These are phyloP conservation scores for Reinhardtius hippoglossoides DNA, from an alignment of 2,113 vertebrate species.

Conservation along the genomic window DNA sequence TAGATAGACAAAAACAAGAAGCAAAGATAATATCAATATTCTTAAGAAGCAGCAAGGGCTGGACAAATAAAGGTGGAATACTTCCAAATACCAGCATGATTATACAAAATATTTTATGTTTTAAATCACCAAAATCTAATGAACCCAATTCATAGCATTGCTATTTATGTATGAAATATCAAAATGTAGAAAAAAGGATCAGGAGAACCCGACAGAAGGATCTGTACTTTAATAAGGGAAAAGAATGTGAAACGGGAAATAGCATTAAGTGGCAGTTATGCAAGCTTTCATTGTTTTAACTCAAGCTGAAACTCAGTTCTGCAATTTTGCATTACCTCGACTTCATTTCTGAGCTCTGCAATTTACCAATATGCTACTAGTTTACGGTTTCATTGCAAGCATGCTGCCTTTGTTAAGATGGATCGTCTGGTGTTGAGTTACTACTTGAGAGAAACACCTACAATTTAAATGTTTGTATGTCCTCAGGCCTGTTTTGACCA, in stretches of 20 bases:
- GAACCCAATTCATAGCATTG: not conserved
- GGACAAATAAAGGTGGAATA: not conserved
- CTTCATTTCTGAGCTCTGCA: too few species aligned
- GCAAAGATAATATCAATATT: conserved; percentile 5
- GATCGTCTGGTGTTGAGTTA: too few species aligned
- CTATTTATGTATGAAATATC: not conserved
- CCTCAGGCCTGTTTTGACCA: conserved; percentile 93
- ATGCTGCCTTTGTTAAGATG: too few species aligned
- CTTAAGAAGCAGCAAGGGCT: not conserved
- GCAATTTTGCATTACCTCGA: not conserved
- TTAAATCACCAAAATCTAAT: not conserved
- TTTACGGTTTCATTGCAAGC: too few species aligned
- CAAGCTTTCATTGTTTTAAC: not conserved
- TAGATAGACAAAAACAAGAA: not conserved
- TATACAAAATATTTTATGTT: not conserved
- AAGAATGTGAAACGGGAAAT: too few species aligned
- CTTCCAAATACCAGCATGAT: not conserved
- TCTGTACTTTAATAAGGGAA: too few species aligned
- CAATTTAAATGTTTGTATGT: too few species aligned
- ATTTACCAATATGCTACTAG: too few species aligned
- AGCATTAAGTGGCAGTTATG: not conserved
- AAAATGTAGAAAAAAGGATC: not conserved
- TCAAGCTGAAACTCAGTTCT: not conserved
- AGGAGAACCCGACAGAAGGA: not conserved
- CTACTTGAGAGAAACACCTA: too few species aligned